A percentile compares a stretch with the other conserved stretches of the same genome.
These are phyloP conservation scores for Larimichthys polyactis DNA, from an alignment of 2,113 vertebrate genomes.

Conservation along the genomic window DNA sequence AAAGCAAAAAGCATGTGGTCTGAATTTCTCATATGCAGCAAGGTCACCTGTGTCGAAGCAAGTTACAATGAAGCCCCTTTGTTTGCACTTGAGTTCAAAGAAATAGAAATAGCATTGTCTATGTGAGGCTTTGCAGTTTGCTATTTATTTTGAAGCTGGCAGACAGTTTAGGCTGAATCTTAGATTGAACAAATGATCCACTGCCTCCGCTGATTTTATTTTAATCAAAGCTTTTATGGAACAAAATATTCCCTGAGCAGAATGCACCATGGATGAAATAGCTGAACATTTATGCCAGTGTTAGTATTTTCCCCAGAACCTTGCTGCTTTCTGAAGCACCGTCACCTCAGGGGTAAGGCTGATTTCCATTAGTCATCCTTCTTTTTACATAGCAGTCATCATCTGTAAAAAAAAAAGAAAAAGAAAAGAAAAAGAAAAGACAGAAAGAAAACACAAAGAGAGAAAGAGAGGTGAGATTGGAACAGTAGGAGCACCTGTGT, in stretches of 20 bases:
- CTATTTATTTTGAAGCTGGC: conserved; percentile 9
- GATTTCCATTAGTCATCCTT: conserved; percentile 43
- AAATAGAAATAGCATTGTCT: neutral
- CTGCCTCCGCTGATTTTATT: neutral
- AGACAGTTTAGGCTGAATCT: neutral
- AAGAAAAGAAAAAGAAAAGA: neutral
- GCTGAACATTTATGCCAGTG: conserved; percentile 34
- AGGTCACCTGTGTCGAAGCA: conserved; percentile 25
- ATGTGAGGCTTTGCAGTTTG: neutral
- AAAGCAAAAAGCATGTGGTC: conserved; percentile 19
- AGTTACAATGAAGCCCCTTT: conserved; percentile 1
- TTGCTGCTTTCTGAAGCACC: conserved; percentile 6
- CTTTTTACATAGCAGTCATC: conserved; percentile 18
- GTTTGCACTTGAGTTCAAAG: neutral
- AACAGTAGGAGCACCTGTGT: conserved; percentile 39
- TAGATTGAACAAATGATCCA: neutral
- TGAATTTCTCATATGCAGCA: conserved; percentile 29
- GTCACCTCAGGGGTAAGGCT: conserved; percentile 1
- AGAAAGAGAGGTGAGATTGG: conserved; percentile 3
- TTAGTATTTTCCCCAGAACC: conserved; percentile 2
- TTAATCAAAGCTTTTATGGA: conserved; percentile 34
- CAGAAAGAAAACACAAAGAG: neutral
- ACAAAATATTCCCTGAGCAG: conserved; percentile 28
- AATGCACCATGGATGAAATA: neutral
- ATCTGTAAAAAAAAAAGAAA: neutral